phyloP scores from a whole-genome alignment of 2,797 vertebrate species.

The Cyprinodon diabolis region DNA sequence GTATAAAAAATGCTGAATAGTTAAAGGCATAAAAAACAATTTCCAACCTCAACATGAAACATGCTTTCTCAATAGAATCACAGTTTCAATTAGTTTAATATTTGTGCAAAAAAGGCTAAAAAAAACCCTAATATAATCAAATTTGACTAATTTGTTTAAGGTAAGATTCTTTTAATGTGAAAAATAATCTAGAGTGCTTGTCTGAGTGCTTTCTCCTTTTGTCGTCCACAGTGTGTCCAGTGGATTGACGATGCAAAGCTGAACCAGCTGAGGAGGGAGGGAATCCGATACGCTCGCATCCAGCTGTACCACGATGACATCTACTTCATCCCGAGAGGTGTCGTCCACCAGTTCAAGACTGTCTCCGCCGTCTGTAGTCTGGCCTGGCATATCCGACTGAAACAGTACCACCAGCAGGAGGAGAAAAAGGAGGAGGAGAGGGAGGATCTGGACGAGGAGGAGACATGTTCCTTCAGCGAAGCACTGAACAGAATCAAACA shows the following conservation, averaged over 20 bases:
- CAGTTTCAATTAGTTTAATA: no score
- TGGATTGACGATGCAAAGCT: constrained; percentile 99
- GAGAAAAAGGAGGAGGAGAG: constrained; percentile 58
- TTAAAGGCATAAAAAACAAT: no score
- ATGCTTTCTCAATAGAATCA: no score
- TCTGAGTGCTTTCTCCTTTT: constrained; percentile 18
- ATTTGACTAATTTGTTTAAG: no score
- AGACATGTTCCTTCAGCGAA: constrained; percentile 24
- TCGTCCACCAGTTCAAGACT: constrained; percentile 98
- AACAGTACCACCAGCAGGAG: constrained; percentile 84
- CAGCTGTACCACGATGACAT: constrained; percentile 98
- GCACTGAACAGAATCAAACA: constrained; percentile 50
- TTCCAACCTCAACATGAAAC: no score
- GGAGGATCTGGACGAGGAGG: constrained; percentile 24
- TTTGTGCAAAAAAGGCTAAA: no score
- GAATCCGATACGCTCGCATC: constrained; percentile 96
- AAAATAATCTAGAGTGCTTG: neutral
- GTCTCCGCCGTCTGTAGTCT: constrained; percentile 97
- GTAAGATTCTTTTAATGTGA: no score
- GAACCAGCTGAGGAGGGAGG: constrained; percentile 96
- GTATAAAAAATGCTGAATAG: no score
- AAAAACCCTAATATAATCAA: no score
- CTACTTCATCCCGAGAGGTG: constrained; percentile 98
- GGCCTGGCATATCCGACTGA: constrained; percentile 96
- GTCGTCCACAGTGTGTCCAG: constrained; percentile 75